These are phyloP conservation scores for Bos taurus DNA, from an alignment of 2,113 vertebrate genomes.

Conservation along the genomic window ARS-UCD2.0 NC_037356.1:31828001-31828500, in stretches of 20 bases:
- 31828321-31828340: background rate
- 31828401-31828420: fast-evolving
- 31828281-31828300: background rate
- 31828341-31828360: background rate
- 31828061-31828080: background rate
- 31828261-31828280: background rate
- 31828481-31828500: background rate
- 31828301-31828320: background rate
- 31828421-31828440: background rate
- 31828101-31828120: background rate
- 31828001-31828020: background rate
- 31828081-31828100: background rate
- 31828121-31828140: constrained; percentile 44
- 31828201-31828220: background rate
- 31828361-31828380: background rate
- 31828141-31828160: constrained; percentile 29
- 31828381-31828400: background rate
- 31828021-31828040: background rate
- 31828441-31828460: background rate
- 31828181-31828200: background rate
- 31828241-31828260: background rate
- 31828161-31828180: background rate
- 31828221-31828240: constrained; percentile 38
- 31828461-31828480: background rate
- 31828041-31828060: background rate